Conservation (phyloP, 1,140 invertebrate genomes). For the Leptinotarsa undecemlineata region DNA sequence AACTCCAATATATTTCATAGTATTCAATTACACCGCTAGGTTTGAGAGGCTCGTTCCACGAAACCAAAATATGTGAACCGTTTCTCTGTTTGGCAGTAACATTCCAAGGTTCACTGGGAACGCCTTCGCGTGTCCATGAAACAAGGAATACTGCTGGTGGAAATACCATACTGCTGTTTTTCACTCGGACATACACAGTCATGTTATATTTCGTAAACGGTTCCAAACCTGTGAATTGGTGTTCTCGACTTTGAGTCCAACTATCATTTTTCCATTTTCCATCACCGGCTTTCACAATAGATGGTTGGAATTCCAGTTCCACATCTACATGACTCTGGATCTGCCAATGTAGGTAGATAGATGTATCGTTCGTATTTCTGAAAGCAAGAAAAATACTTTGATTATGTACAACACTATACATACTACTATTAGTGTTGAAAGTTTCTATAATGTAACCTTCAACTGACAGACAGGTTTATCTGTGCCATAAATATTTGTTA, state of each 20-base stretch:
- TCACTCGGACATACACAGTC: constrained; percentile 72
- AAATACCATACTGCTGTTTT: constrained; percentile 57
- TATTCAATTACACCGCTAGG: constrained; percentile 66
- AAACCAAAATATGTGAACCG: constrained; percentile 65
- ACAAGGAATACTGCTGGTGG: constrained; percentile 65
- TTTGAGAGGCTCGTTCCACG: constrained; percentile 67
- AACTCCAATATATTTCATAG: constrained; percentile 65
- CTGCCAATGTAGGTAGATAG: constrained; percentile 64
- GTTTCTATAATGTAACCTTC: too few relatives aligned
- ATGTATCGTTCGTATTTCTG: constrained; percentile 57
- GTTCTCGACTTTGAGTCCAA: constrained; percentile 61
- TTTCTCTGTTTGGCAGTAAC: constrained; percentile 67
- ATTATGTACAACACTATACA: too few relatives aligned
- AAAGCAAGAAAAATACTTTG: not conserved
- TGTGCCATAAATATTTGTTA: too few relatives aligned
- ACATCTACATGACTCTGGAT: constrained; percentile 48
- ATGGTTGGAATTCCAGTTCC: constrained; percentile 66
- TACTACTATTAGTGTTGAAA: too few relatives aligned
- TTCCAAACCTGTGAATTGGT: constrained; percentile 66
- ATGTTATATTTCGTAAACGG: constrained; percentile 77
- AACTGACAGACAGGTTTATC: too few relatives aligned
- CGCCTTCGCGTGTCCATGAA: constrained; percentile 65
- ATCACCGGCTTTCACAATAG: constrained; percentile 55
- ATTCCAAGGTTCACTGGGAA: constrained; percentile 68
- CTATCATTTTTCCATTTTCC: constrained; percentile 62